phyloP scores from a whole-genome alignment of 2,888 invertebrate genomes.

The Melitaea athalia region DNA sequence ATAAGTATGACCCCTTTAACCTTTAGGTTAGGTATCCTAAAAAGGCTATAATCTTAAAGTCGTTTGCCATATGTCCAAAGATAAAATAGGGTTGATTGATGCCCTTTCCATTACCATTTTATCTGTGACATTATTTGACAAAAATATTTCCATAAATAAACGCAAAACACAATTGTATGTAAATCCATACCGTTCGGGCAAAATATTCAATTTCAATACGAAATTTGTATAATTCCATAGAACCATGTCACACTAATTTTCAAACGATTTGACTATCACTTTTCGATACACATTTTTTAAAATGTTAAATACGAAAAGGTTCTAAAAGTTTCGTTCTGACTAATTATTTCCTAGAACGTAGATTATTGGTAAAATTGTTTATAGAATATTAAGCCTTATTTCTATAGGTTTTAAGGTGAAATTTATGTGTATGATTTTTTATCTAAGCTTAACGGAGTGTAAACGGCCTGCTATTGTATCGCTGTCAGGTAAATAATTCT shows the following conservation, averaged over 20 bases:
- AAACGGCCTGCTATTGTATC: constrained; percentile 3
- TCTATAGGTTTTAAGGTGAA: neutral
- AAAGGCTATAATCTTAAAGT: neutral
- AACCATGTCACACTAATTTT: constrained; percentile 8
- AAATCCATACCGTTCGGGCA: constrained; percentile 2
- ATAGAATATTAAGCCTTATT: neutral
- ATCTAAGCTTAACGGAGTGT: neutral
- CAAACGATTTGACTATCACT: neutral
- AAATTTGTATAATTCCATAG: constrained; percentile 2
- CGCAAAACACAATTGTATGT: constrained; percentile 11
- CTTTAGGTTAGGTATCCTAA: neutral
- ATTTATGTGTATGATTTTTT: neutral
- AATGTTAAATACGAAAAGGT: constrained; percentile 17
- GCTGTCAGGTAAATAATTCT: constrained; percentile 8
- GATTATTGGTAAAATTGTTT: neutral
- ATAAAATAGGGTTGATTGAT: neutral
- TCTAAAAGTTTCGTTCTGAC: constrained; percentile 16
- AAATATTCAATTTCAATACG: constrained; percentile 7
- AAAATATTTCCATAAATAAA: constrained; percentile 6
- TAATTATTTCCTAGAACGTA: constrained; percentile 32
- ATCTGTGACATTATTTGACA: constrained; percentile 2
- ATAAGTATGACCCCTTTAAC: neutral
- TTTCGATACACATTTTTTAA: constrained; percentile 16
- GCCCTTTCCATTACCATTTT: constrained; percentile 5
- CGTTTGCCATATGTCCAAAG: neutral